Base-by-base conservation (phyloP, 2,888 invertebrate genomes). In the Cynaeus angustus region DNA sequence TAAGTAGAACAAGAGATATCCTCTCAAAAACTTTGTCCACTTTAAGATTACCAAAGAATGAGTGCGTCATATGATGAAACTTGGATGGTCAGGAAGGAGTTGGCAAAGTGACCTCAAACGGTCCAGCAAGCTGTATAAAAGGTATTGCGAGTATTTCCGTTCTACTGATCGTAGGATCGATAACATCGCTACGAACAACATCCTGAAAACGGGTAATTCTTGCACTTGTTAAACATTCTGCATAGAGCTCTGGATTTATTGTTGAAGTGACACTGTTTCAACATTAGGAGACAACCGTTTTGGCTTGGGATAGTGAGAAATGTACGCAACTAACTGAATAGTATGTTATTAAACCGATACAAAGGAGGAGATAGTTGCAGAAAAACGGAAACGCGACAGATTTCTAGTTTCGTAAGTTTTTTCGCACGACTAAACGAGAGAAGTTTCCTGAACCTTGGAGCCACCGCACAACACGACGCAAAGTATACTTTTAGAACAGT, bases 1-100 rank as follows among this genome's bases (percentile, higher is more conserved):
- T 71, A 73, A 68, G 45, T 73, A 38, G 70, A 66, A 52, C 66
- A 58, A 46, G 50, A 45, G 45, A 56, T 56, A 33, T 33, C 33
- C 33, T n/a, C 21, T 21, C 21, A 21, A 21, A 21, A 21, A 21
- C 21, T 21, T 21, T 21, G 21, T 21, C 21, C 21, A 21, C 21
- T 21, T 21, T 21, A n/a, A 33, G 6, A 33, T 33, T 33, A 33
- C 9, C 33, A n/a, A 33, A 33, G 33, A 33, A 33, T 33, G 33
- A 33, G 33, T 33, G 28, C 28, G 14, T 55, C 38, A 9, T 55
- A 33, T 14, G 38, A 55, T 14, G 38, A 38, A 37, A 55, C 37
- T 26, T 14, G 55, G 10, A 16, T 13, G 14, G 10, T 37, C 21
- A 14, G n/a, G 37, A 30, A 14, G n/a, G 37, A 30, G 53, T 28